These are phyloP conservation scores for Darevskia nairensis DNA, from an alignment of 2,797 vertebrate genomes.

Conservation along the genomic window DNA sequence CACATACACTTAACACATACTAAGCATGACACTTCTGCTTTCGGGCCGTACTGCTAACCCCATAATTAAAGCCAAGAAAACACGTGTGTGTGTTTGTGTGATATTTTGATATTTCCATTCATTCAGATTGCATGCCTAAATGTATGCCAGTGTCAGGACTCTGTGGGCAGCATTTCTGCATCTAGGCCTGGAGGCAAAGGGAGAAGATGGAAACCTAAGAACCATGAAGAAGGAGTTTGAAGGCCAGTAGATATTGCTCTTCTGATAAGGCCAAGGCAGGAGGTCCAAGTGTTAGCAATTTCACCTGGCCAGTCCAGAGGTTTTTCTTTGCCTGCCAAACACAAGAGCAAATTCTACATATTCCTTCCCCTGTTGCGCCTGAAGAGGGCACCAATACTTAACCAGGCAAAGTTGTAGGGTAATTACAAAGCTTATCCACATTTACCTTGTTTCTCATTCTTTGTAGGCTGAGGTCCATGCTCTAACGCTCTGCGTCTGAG, in stretches of 20 bases:
- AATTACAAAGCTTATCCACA: not conserved
- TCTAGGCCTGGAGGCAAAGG: not conserved
- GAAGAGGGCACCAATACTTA: not conserved
- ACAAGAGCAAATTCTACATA: not conserved
- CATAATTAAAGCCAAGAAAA: not conserved
- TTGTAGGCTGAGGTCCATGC: too few species aligned
- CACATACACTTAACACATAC: not conserved
- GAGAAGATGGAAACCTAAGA: too few species aligned
- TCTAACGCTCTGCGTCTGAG: too few species aligned
- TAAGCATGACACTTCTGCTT: not conserved
- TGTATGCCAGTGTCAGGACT: not conserved
- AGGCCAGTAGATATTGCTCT: not conserved
- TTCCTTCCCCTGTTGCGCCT: not conserved
- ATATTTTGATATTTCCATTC: not conserved
- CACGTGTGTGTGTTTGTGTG: not conserved
- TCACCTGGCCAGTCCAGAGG: not conserved
- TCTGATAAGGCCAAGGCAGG: not conserved
- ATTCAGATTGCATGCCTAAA: not conserved
- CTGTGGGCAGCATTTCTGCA: not conserved
- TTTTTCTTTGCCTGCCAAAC: not conserved
- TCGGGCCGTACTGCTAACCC: not conserved
- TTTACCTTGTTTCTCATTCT: too few species aligned
- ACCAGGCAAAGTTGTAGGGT: not conserved
- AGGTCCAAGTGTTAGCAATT: not conserved
- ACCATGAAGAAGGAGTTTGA: not conserved